Evolutionary conservation across 1,140 invertebrate genomes (phyloP), one percentile per base, ranked within the genome.

Genomic region (Papilio helenus): DNA sequence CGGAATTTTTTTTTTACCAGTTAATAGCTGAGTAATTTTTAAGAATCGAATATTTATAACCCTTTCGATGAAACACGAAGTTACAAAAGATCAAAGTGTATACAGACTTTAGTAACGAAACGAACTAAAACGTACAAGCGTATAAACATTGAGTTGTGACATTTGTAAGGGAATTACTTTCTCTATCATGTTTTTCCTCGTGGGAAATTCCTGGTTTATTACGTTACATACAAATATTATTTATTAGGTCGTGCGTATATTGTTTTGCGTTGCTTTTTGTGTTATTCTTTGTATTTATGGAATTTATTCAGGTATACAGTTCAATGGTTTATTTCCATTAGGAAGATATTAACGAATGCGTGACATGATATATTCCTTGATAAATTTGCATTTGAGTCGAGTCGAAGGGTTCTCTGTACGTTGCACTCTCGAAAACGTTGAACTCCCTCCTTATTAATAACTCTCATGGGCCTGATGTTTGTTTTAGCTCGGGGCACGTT

Each of bases 371-470:
- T 68, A 29, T 68, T 68, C 61, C 20, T 74, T 74, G 72, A 74
- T 74, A 74, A 74, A 74, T 74, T 74, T 49, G 72, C 72, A 49
- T 44, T 49, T 46, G 42, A 26, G 42, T 49, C 3, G n/a, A 51
- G 42, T 16, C 61, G 61, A 29, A 68, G 61, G 61, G 61, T 26
- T 68, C 61, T 68, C 61, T 68, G 61, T 68, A 68, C 61, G 61
- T 68, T 55, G 51, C 82, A 65, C 85, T 85, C 82, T 83, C 79
- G 87, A 85, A 92, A 90, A 90, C 93, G 88, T 93, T 93, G 93
- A 93, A 93, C 93, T 89, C 91, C 85, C 84, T 81, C 89, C 86
- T 90, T 94, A 94, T 93, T 94, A 94, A 93, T 94, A 94, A 91
- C 89, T 87, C 88, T 83, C 85, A 89, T 89, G 85, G 86, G 86